These are phyloP conservation scores for Pangasius krempfi DNA, from an alignment of 2,797 vertebrate genomes.

Conservation along the genomic window DNA sequence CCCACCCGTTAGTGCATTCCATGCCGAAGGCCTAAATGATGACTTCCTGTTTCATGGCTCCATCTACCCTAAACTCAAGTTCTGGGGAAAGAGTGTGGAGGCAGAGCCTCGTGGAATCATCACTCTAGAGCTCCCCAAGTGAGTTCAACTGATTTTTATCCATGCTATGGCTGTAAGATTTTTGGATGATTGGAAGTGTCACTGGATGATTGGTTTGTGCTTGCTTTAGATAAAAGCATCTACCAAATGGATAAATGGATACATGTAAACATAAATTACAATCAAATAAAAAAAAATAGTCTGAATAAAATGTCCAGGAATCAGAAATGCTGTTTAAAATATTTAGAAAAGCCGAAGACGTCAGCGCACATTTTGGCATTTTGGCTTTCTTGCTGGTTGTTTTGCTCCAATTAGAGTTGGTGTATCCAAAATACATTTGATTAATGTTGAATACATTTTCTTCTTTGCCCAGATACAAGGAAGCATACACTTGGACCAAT, in stretches of 20 bases:
- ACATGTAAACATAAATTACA: neutral
- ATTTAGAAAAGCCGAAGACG: no score
- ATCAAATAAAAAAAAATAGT: neutral
- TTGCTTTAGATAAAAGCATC: neutral
- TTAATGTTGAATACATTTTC: neutral
- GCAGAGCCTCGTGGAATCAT: slow-evolving; percentile 95
- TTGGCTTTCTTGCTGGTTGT: neutral
- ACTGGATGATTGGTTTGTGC: neutral
- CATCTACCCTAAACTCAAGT: slow-evolving; percentile 97
- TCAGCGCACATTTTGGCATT: neutral
- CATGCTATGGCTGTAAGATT: neutral
- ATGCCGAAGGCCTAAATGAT: slow-evolving; percentile 89
- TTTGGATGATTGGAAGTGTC: neutral
- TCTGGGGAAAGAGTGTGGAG: slow-evolving; percentile 99
- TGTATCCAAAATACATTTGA: neutral
- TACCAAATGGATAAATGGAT: neutral
- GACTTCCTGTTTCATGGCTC: slow-evolving; percentile 97
- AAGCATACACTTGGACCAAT: slow-evolving; percentile 98
- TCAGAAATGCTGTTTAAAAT: neutral
- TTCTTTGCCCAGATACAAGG: slow-evolving; percentile 80
- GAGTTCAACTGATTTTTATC: slow-evolving; percentile 65
- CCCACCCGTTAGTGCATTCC: slow-evolving; percentile 96
- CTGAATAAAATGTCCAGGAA: neutral
- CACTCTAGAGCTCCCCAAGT: slow-evolving; percentile 95
- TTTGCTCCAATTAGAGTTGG: no score